Evolutionary conservation across 2,113 vertebrate genomes (phyloP), one percentile per base, ranked within the genome.

Genomic region (Propithecus coquereli): DNA sequence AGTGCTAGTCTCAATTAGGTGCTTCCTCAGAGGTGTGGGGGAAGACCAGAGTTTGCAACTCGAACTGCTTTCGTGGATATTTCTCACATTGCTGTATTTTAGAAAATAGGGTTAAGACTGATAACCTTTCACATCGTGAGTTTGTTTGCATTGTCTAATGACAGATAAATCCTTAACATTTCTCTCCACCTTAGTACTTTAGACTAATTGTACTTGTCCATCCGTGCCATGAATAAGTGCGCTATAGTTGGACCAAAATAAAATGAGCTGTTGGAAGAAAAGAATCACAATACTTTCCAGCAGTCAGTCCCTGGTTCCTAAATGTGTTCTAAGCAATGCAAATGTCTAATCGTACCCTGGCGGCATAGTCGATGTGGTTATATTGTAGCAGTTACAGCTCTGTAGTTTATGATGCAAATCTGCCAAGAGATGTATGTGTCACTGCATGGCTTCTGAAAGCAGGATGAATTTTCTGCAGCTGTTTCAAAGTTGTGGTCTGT

Each of bases 401-500:
- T 50, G 93, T 91, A 97, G 97, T 88, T 95, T 97, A 70, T 63
- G 92, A 95, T 97, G 95, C 94, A 98, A 97, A 98, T 98, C 89
- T 97, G 95, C 92, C n/a, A 11, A 52, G 63, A 85, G 94, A 90
- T 87, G 79, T 91, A 70, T 70, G 45, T 95, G 94, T 97, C 4
- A 2, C 89, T 40, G 43, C 66, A 13, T 93, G 96, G 10, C 97
- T 98, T 97, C 97, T 10, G 10, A 94, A 97, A 98, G 96, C 43
- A 20, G 91, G 96, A 77, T 96, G 95, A 91, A 98, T 98, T 98
- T 97, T 97, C 94, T 97, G 93, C 98, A 98, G 98, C 98, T 98
- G 98, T 97, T 98, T 98, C 90, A 94, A 96, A 98, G 97, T 94
- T 98, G 97, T 96, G 98, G 98, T 98, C 96, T 97, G 91, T 98